Percentiles rank a stretch among this genome's conserved stretches.
phyloP scores from a whole-genome alignment of 2,888 invertebrate genomes.

The Eumacrocentrus americanus region DNA sequence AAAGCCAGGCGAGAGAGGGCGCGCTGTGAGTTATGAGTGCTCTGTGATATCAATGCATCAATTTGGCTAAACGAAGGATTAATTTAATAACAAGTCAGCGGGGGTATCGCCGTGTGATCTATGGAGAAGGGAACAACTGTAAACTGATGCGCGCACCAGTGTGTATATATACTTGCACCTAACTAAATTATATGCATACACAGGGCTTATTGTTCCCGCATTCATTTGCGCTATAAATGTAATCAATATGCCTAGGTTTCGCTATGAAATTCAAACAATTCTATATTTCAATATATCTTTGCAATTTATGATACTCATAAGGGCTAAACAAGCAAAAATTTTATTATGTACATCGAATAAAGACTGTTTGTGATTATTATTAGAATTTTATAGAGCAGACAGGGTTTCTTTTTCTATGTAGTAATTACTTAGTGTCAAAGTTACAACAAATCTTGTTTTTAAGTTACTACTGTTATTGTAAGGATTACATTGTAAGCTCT shows the following conservation, averaged over 20 bases:
- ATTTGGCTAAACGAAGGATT: slow-evolving; percentile 63
- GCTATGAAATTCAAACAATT: too few relatives aligned
- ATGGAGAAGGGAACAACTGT: slow-evolving; percentile 48
- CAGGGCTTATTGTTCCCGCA: neutral
- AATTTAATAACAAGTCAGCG: slow-evolving; percentile 62
- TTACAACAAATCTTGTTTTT: too few relatives aligned
- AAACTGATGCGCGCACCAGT: slow-evolving; percentile 34
- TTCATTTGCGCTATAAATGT: neutral
- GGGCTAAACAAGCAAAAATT: too few relatives aligned
- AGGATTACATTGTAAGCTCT: too few relatives aligned
- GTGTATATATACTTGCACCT: slow-evolving; percentile 12
- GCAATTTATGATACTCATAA: too few relatives aligned
- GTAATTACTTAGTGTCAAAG: too few relatives aligned
- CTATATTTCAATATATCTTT: too few relatives aligned
- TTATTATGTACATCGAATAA: too few relatives aligned
- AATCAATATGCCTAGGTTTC: neutral
- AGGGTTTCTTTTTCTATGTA: too few relatives aligned
- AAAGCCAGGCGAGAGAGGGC: slow-evolving; percentile 34
- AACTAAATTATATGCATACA: slow-evolving; percentile 28
- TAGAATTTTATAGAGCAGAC: too few relatives aligned
- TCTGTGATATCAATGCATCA: slow-evolving; percentile 62
- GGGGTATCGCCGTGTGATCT: slow-evolving; percentile 49
- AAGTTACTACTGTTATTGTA: too few relatives aligned
- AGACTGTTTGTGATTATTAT: too few relatives aligned
- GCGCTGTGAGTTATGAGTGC: slow-evolving; percentile 60